A percentile compares a stretch with the other conserved stretches of the same genome.
Conservation (phyloP, 2,797 vertebrate genomes). For the Echeneis naucrates region DNA sequence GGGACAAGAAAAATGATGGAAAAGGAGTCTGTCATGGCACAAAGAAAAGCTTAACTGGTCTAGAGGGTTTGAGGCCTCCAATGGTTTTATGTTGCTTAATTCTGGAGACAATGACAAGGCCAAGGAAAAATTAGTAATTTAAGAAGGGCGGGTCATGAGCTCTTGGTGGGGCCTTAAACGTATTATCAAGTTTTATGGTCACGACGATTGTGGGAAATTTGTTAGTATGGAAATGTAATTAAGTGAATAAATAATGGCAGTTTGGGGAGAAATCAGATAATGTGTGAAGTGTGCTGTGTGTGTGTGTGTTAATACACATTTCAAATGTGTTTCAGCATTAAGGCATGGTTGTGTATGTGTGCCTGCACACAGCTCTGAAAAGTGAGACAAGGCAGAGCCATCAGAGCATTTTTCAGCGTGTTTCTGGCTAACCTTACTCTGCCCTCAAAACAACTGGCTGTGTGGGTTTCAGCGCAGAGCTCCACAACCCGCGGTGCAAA, state of each 20-base stretch:
- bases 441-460: constrained; percentile 73
- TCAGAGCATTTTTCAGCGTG: constrained; percentile 77
- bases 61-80: constrained; percentile 16
- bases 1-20: constrained; percentile 21
- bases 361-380: constrained; percentile 45
- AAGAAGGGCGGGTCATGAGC: constrained; percentile 35
- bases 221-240: constrained; percentile 80
- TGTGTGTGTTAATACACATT: constrained; percentile 61
- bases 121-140: constrained; percentile 43
- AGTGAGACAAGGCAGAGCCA: constrained; percentile 79
- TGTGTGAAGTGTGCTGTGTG: constrained; percentile 77
- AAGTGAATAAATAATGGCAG: constrained; percentile 66
- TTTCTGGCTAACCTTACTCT: constrained; percentile 80
- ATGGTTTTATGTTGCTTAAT: constrained; percentile 33
- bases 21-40: constrained; percentile 36
- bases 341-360: constrained; percentile 38
- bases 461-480: constrained; percentile 60
- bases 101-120: constrained; percentile 43
- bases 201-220: constrained; percentile 72
- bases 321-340: constrained; percentile 67
- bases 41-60: constrained; percentile 39
- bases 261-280: constrained; percentile 77
- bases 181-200: constrained; percentile 69
- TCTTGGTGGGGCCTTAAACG: constrained; percentile 64
- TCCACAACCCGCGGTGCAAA: constrained; percentile 60